These are phyloP conservation scores for Ethmia dodecea DNA, from an alignment of 2,888 invertebrate genomes.

Conservation along the genomic window DNA sequence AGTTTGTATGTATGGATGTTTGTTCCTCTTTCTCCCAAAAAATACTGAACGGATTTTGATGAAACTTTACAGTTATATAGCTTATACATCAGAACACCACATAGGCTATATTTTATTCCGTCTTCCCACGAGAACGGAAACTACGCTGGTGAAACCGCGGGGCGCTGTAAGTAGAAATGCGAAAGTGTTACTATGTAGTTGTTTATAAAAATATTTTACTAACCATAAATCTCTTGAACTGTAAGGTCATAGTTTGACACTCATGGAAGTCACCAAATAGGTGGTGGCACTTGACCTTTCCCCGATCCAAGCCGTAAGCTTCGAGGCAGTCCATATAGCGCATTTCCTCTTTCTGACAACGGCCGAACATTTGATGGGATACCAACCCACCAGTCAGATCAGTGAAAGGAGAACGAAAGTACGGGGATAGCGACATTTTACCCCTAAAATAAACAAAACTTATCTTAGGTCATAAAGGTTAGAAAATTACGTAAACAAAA, in stretches of 20 bases:
- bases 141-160: too few species aligned
- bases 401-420: constrained; percentile 82
- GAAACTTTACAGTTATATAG: too few species aligned
- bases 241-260: constrained; percentile 80
- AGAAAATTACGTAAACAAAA: constrained; percentile 53
- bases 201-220: too few species aligned
- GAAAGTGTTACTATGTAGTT: too few species aligned
- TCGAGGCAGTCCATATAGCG: constrained; percentile 87
- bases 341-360: constrained; percentile 83
- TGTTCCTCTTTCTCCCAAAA: too few species aligned
- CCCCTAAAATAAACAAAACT: constrained; percentile 15
- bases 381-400: constrained; percentile 82
- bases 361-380: constrained; percentile 80
- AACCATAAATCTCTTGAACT: constrained; percentile 77
- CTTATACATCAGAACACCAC: too few species aligned
- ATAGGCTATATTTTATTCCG: too few species aligned
- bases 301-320: constrained; percentile 85
- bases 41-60: too few species aligned
- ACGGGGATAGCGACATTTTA: constrained; percentile 81
- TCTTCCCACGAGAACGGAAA: too few species aligned
- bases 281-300: constrained; percentile 78
- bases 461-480: constrained; percentile 15
- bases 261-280: constrained; percentile 84
- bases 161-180: too few species aligned
- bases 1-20: too few species aligned